Evolutionary conservation across 2,888 invertebrate species (phyloP).

Genomic region (Anagyrus pseudococci): DNA sequence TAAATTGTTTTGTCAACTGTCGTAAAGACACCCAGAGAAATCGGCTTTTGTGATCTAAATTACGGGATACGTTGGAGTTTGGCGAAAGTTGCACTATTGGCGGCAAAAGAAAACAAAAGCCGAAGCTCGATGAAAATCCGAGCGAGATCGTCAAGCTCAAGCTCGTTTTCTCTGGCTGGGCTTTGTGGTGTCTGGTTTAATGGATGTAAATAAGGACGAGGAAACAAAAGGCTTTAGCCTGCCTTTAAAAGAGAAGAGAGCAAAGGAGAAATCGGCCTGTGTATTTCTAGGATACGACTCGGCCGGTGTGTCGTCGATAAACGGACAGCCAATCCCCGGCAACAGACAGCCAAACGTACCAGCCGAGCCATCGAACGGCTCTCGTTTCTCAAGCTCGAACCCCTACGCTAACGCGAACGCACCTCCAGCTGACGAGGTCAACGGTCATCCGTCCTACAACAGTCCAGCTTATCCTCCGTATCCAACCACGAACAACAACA

Average conservation of each 20-base stretch:
- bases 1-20: too few species aligned
- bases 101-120: neutral
- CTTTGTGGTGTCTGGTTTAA: slow-evolving; percentile 1
- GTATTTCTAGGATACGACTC: slow-evolving; percentile 57
- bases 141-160: neutral
- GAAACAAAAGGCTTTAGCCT: slow-evolving; percentile 4
- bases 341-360: slow-evolving; percentile 29
- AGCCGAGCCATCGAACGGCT: slow-evolving; percentile 39
- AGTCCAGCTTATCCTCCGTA: slow-evolving; percentile 44
- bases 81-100: too few species aligned
- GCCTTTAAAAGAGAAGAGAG: slow-evolving; percentile 5
- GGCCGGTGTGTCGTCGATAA: slow-evolving; percentile 53
- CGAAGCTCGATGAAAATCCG: neutral
- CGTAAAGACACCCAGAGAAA: slow-evolving; percentile 30
- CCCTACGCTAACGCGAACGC: slow-evolving; percentile 57
- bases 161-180: slow-evolving; percentile 28
- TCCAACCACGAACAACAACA: slow-evolving; percentile 43
- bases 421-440: slow-evolving; percentile 48
- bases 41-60: too few species aligned
- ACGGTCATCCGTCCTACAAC: slow-evolving; percentile 48
- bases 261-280: slow-evolving; percentile 9
- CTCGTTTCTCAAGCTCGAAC: slow-evolving; percentile 46
- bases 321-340: slow-evolving; percentile 49
- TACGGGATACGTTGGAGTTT: too few species aligned
- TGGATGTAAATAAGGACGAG: neutral